These are phyloP conservation scores for Sphaerophoria taeniata DNA, from an alignment of 2,888 invertebrate genomes.

Conservation along the genomic window DNA sequence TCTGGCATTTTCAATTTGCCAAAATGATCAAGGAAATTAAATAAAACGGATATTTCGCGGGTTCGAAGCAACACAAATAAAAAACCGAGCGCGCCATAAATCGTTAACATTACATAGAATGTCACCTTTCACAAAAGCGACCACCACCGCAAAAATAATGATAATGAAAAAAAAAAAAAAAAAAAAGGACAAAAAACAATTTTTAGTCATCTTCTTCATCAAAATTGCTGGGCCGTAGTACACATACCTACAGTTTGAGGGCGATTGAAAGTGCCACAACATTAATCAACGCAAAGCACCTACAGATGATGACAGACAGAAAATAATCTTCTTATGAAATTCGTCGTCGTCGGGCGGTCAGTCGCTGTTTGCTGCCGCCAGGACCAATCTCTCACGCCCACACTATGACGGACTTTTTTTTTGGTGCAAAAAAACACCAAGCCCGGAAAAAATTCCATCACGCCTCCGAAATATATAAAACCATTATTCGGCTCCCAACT, in stretches of 20 bases:
- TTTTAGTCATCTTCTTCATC: slow-evolving; percentile 36
- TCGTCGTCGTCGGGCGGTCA: not conserved
- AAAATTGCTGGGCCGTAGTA: slow-evolving; percentile 27
- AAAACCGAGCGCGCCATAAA: slow-evolving; percentile 48
- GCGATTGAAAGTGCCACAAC: slow-evolving; percentile 69
- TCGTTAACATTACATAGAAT: slow-evolving; percentile 47
- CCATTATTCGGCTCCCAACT: slow-evolving; percentile 35
- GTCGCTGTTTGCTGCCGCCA: not conserved
- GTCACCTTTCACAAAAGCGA: slow-evolving; percentile 53
- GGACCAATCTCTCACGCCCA: slow-evolving; percentile 23
- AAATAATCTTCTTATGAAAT: slow-evolving; percentile 56
- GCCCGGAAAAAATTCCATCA: slow-evolving; percentile 30
- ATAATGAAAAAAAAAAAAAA: slow-evolving; percentile 4
- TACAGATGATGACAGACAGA: slow-evolving; percentile 64
- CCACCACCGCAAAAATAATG: slow-evolving; percentile 1
- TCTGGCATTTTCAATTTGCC: slow-evolving; percentile 43
- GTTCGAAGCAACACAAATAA: not conserved
- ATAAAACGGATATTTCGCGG: slow-evolving; percentile 49
- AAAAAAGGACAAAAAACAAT: slow-evolving; percentile 21
- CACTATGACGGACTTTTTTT: slow-evolving; percentile 6
- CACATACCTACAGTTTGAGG: slow-evolving; percentile 36
- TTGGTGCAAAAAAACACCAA: slow-evolving; percentile 9
- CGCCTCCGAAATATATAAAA: slow-evolving; percentile 41
- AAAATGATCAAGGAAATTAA: slow-evolving; percentile 60
- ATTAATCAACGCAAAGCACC: slow-evolving; percentile 73